Conservation (phyloP, 2,113 vertebrate genomes). For the Eulemur macaco region DNA sequence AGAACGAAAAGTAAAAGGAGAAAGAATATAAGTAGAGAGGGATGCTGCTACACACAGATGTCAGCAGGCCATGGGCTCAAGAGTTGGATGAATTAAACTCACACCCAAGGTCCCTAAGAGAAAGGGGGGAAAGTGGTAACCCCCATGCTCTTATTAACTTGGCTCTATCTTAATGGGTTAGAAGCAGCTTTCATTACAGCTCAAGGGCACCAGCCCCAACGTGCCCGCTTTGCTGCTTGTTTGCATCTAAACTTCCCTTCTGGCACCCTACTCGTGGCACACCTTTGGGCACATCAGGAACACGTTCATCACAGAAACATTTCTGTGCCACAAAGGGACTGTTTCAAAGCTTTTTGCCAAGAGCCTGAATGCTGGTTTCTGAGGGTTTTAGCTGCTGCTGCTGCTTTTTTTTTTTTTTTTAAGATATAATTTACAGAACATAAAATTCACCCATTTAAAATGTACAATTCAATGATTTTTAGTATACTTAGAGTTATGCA, state of each 20-base stretch:
- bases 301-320: background rate
- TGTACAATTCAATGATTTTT: background rate
- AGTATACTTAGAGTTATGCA: background rate
- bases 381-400: background rate
- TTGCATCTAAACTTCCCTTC: slow-evolving; percentile 3
- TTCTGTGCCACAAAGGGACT: slow-evolving; percentile 5
- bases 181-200: background rate
- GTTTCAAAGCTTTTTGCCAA: background rate
- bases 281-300: background rate
- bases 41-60: background rate
- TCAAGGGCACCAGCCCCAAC: background rate
- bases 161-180: background rate
- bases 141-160: background rate
- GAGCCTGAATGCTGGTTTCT: background rate
- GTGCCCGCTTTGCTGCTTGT: background rate
- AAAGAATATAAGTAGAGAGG: background rate
- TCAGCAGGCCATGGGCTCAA: background rate
- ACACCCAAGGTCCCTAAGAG: background rate
- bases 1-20: background rate
- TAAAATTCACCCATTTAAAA: background rate
- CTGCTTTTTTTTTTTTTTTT: background rate
- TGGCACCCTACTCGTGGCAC: background rate
- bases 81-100: background rate
- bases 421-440: background rate
- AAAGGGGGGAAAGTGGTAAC: background rate